Evolutionary conservation across 2,888 invertebrate species (phyloP).

Genomic region (Diaperis boleti): DNA sequence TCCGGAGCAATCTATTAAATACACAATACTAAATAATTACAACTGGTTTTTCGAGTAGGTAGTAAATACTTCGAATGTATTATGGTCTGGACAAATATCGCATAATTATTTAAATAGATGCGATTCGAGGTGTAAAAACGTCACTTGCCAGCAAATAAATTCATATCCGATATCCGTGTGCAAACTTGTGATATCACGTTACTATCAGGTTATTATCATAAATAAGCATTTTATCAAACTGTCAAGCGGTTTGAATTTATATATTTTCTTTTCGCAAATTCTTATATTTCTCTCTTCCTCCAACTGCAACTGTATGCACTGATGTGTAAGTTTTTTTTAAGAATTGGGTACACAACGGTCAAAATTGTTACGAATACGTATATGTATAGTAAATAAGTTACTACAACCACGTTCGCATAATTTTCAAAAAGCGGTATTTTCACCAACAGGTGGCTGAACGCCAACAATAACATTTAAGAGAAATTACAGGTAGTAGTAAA

Average conservation of each 20-base stretch:
- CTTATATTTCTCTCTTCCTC: slow-evolving; percentile 9
- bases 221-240: slow-evolving; percentile 40
- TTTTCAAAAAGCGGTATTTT: no score
- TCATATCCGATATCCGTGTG: slow-evolving; percentile 42
- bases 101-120: slow-evolving; percentile 46
- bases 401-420: no score
- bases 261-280: slow-evolving; percentile 15
- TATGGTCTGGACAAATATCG: slow-evolving; percentile 42
- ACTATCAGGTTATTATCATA: slow-evolving; percentile 41
- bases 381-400: no score
- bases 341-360: no score
- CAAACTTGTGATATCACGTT: slow-evolving; percentile 38
- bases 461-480: no score
- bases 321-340: no score
- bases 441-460: no score
- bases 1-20: slow-evolving; percentile 28
- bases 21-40: slow-evolving; percentile 41
- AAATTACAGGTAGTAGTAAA: no score
- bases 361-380: no score
- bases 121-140: slow-evolving; percentile 43
- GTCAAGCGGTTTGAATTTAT: slow-evolving; percentile 33
- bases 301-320: background rate
- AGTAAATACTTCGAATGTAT: slow-evolving; percentile 43
- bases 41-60: slow-evolving; percentile 45
- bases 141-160: slow-evolving; percentile 43